Percentiles rank a stretch among this genome's conserved stretches.
These are phyloP conservation scores for Aphelenchoides avenae DNA, from an alignment of 1,140 invertebrate species.

Conservation along the genomic window DNA sequence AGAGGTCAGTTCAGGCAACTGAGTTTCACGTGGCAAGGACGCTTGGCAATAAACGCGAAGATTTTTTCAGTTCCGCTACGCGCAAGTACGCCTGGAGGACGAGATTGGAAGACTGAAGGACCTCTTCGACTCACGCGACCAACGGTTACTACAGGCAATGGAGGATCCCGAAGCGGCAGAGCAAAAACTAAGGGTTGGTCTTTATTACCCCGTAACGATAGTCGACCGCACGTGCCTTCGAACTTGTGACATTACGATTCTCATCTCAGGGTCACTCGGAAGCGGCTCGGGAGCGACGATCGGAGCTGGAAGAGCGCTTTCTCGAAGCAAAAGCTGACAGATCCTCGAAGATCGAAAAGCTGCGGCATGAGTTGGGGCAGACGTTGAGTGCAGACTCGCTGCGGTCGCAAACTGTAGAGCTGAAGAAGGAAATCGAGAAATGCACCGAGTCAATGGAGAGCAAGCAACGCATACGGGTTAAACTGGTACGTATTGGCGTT, in stretches of 20 bases:
- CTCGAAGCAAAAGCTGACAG: constrained; percentile 8
- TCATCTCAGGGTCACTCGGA: constrained; percentile 22
- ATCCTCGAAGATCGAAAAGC: constrained; percentile 6
- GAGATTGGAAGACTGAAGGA: background rate
- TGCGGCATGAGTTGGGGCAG: background rate
- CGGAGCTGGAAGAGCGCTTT: constrained; percentile 23
- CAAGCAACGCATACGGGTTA: constrained; percentile 9
- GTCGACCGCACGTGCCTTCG: background rate
- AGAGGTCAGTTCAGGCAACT: background rate
- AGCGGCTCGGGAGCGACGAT: constrained; percentile 7
- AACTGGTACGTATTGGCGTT: constrained; percentile 18
- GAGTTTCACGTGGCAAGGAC: too few species aligned
- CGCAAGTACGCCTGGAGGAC: constrained; percentile 4
- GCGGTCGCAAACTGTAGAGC: constrained; percentile 1
- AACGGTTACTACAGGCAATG: constrained; percentile 8
- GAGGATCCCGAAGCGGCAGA: constrained; percentile 6
- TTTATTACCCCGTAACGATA: background rate
- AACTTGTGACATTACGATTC: background rate
- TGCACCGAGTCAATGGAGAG: constrained; percentile 4
- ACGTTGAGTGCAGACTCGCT: too few species aligned
- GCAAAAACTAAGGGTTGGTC: constrained; percentile 18
- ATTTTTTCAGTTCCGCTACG: constrained; percentile 16
- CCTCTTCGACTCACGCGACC: constrained; percentile 1
- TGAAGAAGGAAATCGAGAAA: constrained; percentile 11
- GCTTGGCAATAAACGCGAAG: too few species aligned